These are phyloP conservation scores for Cataglyphis albicans DNA, from an alignment of 2,888 invertebrate species.

Conservation along the genomic window DNA sequence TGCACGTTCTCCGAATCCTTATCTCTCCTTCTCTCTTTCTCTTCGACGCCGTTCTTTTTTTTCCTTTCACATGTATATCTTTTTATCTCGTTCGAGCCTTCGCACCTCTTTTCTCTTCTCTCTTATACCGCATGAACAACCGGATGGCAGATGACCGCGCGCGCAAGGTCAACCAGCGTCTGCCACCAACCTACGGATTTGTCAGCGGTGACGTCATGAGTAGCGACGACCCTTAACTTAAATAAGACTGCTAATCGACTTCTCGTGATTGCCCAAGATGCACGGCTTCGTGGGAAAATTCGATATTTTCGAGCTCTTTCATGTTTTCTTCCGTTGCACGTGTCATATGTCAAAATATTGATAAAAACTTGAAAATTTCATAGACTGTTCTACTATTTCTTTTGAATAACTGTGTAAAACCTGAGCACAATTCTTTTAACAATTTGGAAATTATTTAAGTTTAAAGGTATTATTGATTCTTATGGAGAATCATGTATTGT, in stretches of 20 bases:
- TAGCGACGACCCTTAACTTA: conserved; percentile 46
- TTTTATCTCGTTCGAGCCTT: conserved; percentile 59
- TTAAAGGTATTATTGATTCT: too few relatives aligned
- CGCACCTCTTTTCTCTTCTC: conserved; percentile 57
- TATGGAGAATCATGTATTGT: too few relatives aligned
- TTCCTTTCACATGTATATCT: conserved; percentile 44
- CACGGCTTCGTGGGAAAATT: neutral
- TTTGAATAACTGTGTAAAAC: too few relatives aligned
- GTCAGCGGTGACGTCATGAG: conserved; percentile 71
- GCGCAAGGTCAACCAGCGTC: conserved; percentile 81
- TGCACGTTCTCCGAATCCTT: conserved; percentile 56
- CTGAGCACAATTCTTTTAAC: too few relatives aligned
- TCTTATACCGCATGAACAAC: conserved; percentile 67
- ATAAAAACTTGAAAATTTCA: too few relatives aligned
- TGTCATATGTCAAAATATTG: too few relatives aligned
- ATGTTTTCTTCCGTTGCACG: neutral
- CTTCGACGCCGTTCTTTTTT: conserved; percentile 47
- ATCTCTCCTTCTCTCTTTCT: conserved; percentile 40
- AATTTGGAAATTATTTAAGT: too few relatives aligned
- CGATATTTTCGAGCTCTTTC: neutral
- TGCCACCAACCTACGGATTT: conserved; percentile 68
- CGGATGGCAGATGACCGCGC: conserved; percentile 72
- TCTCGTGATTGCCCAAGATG: neutral
- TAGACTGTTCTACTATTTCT: too few relatives aligned
- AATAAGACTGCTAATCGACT: neutral